Evolutionary conservation across 37 sponge, comb jelly and placozoan species (phyloP), one percentile per base, ranked within the genome.

Genomic region (Hexactinellida sp.): DNA sequence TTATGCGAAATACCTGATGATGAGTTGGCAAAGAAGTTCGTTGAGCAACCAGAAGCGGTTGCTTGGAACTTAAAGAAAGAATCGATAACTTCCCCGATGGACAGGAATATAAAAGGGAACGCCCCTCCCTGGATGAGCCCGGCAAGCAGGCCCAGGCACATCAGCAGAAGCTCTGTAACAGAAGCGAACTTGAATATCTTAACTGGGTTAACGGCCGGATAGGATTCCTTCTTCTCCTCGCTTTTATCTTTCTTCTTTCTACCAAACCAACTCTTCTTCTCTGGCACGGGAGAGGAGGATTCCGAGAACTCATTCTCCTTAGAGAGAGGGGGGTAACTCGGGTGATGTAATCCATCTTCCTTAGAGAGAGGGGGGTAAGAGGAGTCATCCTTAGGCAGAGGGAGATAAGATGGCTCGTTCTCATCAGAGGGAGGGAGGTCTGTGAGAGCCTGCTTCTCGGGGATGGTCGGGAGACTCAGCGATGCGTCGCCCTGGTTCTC

Each of bases 261-360:
- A 21, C 5, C 5, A n/a, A 63, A 63, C 76, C 76, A 63, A 63
- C 76, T 63, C 34, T 63, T 63, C 76, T 63, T 63, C 76, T 63
- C 30, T 25, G 21, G 28, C 19, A 63, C 34, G 25, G 76, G 76
- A 7, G 76, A 63, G 1, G 21, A n/a, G n/a, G n/a, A n/a, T n/a
- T n/a, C n/a, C n/a, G n/a, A n/a, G n/a, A n/a, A n/a, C n/a, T n/a
- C n/a, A n/a, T n/a, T n/a, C n/a, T n/a, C n/a, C n/a, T n/a, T n/a
- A n/a, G n/a, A n/a, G n/a, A n/a, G n/a, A n/a, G n/a, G n/a, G n/a
- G n/a, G n/a, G n/a, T n/a, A n/a, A n/a, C n/a, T n/a, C n/a, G n/a
- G n/a, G n/a, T n/a, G n/a, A n/a, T n/a, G n/a, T n/a, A n/a, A n/a
- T n/a, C n/a, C n/a, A n/a, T n/a, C n/a, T n/a, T n/a, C n/a, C n/a